Evolutionary conservation across 1,140 invertebrate genomes (phyloP).

Genomic region (Hypothenemus hampei): DNA sequence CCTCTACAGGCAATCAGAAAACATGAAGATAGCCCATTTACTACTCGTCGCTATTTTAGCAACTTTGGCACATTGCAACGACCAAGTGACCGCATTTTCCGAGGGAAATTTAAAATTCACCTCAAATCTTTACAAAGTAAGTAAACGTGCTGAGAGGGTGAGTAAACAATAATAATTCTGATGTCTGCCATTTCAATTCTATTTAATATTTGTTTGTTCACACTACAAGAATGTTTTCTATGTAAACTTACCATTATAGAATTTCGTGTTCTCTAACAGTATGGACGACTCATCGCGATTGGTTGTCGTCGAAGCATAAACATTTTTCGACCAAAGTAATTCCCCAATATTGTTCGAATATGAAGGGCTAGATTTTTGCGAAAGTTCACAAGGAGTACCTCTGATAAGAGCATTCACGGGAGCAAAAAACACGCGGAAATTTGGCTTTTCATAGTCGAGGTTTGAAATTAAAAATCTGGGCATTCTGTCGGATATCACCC

Average conservation of each 20-base stretch:
- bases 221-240: background rate
- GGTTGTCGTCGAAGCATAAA: background rate
- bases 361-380: background rate
- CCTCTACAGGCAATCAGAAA: too few species aligned
- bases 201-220: background rate
- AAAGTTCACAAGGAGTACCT: constrained; percentile 65
- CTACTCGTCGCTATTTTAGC: background rate
- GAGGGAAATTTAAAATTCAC: constrained; percentile 31
- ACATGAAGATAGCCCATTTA: background rate
- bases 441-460: constrained; percentile 69
- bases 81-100: constrained; percentile 26
- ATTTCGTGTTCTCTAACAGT: background rate
- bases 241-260: background rate
- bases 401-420: constrained; percentile 58
- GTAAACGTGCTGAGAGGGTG: background rate
- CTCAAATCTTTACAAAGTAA: constrained; percentile 32
- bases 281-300: background rate
- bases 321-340: background rate
- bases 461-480: constrained; percentile 66
- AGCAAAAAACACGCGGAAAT: constrained; percentile 70
- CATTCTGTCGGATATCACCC: constrained; percentile 78
- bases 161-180: background rate
- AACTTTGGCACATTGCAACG: constrained; percentile 13
- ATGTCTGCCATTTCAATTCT: background rate
- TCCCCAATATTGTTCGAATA: background rate